Evolutionary conservation across 2,888 invertebrate genomes (phyloP), one percentile per base, ranked within the genome.

Genomic region (Harmothoe impar): DNA sequence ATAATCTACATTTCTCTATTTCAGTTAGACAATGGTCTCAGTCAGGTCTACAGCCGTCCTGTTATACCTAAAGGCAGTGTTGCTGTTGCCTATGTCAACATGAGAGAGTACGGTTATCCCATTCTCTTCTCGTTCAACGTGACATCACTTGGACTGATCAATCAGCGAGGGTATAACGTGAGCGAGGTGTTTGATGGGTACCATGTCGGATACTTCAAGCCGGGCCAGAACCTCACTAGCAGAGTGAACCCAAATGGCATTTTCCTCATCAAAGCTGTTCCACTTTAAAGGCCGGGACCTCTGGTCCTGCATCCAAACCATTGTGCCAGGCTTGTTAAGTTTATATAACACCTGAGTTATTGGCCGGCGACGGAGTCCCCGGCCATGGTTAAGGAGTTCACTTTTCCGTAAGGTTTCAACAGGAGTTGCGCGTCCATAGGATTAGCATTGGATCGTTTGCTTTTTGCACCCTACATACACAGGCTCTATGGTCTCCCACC

Each of bases 41-140:
- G 98, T 93, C 98, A 99, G 96, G 98, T 99, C 94, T 99, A 99
- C 99, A 98, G 98, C 0, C 97, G 98, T n/a, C 93, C 94, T 3
- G 91, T 95, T n/a, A 68, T 92, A n/a, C 93, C 94, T 20, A 85
- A 33, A n/a, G 94, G 95, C 7, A 94, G 94, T 89, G 91, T 93
- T 51, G 95, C 94, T 20, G 91, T 94, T 20, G 94, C 94, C 12
- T 91, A 94, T 20, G 88, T 95, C 20, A 94, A 95, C 91, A 90
- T 92, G 25, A 91, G 92, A 12, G 78, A 92, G 10, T 93, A 92
- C 29, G 95, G 94, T 0, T 93, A 92, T 17, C 93, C 93, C 1
- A 85, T 92, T 0, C 91, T 89, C 10, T 91, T 94, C 23, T 78
- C 91, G 0, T 15, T 92, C 12, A 78, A 81, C 0, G 92, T 94